Evolutionary conservation across 2,888 invertebrate genomes (phyloP), one percentile per base, ranked within the genome.

Genomic region (Melanargia galathea): DNA sequence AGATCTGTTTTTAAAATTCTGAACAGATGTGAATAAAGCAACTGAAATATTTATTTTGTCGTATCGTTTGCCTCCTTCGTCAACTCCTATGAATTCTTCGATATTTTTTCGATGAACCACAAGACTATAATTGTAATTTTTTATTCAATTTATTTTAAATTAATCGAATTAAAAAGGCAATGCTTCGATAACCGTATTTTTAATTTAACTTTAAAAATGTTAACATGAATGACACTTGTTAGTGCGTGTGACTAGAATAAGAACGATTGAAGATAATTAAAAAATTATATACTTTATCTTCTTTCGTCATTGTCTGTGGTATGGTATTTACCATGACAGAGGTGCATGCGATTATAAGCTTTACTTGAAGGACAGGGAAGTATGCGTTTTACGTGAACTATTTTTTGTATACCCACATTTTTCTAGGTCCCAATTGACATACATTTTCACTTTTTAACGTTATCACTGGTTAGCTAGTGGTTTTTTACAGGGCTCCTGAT

Each of bases 201-300:
- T 18, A 66, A 59, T 66, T 55, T 45, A 69, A 68, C 57, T 65
- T 13, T 71, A 75, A 75, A 78, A 77, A 73, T 77, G 68, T 63
- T 83, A 85, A 83, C 82, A 81, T 81, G 86, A 87, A 86, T 89
- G 87, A 80, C 76, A 82, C 76, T 77, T 83, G 82, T 87, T 87
- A 87, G 86, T 80, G 80, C 70, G 87, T 83, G 87, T 85, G 81
- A 79, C 73, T 85, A 84, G 75, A 69, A 64, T 73, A 83, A 86
- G 82, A 45, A 71, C 76, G 69, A 74, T 74, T 73, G 78, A 73
- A 71, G 67, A 67, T 60, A 57, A 40, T n/a, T 8, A 35, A 33
- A 54, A 57, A 18, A 33, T 64, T 40, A 8, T 43, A 18, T 16
- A 43, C 8, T 2, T 20, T 46, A 73, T 81, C 75, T 76, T 73